These are phyloP conservation scores for Salvelinus namaycush DNA, from an alignment of 2,113 vertebrate species.

Conservation along the genomic window DNA sequence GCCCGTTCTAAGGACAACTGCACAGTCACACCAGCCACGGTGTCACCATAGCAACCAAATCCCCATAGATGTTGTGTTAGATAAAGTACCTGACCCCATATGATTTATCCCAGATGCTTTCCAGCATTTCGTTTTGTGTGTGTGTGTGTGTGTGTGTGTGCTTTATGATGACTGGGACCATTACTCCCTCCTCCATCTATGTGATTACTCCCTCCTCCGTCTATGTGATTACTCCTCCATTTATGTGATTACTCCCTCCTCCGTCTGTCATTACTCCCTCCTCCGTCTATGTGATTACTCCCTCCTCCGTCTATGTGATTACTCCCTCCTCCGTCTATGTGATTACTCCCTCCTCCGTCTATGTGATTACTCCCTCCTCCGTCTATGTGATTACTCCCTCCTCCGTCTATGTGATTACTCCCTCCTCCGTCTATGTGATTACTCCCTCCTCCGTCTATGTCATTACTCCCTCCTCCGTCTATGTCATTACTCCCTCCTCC, in stretches of 20 bases:
- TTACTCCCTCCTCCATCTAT: neutral
- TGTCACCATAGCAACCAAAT: constrained; percentile 58
- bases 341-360: too few relatives aligned
- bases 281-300: too few relatives aligned
- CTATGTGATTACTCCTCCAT: neutral
- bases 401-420: too few relatives aligned
- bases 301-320: too few relatives aligned
- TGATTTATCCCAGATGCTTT: constrained; percentile 42
- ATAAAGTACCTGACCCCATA: constrained; percentile 38
- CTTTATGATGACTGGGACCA: constrained; percentile 19
- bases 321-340: too few relatives aligned
- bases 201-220: neutral
- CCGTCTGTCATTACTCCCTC: too few relatives aligned
- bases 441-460: too few relatives aligned
- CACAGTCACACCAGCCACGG: constrained; percentile 42
- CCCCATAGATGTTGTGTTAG: constrained; percentile 36
- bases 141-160: constrained; percentile 1
- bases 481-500: too few relatives aligned
- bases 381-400: too few relatives aligned
- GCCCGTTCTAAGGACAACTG: neutral
- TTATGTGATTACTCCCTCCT: neutral
- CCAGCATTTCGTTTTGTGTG: constrained; percentile 3
- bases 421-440: too few relatives aligned
- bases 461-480: too few relatives aligned
- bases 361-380: too few relatives aligned